Evolutionary conservation across 2,113 vertebrate species (phyloP), one percentile per base, ranked within the genome.

Genomic region (Microcebus griseorufus): DNA sequence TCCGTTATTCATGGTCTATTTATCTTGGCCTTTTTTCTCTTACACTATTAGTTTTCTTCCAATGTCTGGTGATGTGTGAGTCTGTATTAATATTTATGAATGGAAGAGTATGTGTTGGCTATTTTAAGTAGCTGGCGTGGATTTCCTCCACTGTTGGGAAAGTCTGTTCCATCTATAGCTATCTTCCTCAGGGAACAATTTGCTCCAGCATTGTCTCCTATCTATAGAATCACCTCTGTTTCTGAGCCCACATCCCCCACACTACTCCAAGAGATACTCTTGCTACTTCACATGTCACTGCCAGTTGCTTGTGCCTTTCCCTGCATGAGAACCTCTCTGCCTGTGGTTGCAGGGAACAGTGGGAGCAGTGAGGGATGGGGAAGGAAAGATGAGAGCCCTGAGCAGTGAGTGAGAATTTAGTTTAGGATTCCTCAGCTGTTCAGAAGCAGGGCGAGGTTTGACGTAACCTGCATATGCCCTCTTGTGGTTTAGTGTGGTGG

Each of bases 31-130:
- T 12, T 89, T 93, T 94, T 86, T 70, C n/a, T 92, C 37, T 81
- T 64, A 83, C 22, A 2, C 32, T 65, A 9, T 55, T 88, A 65
- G 65, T 97, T 94, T 90, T 72, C 60, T 93, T 85, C 82, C 84
- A 64, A 45, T 94, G 42, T 67, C 60, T 84, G 27, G 55, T 72
- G 64, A 60, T 34, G 3, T 9, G 2, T 75, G 23, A 62, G 53
- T 94, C 53, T 45, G 5, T 80, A 18, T 72, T 93, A 81, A 32
- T 67, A 51, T 79, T 84, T 93, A 60, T 86, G 39, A 90, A 6
- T 92, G 55, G 80, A 80, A 92, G 39, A 45, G 55, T 86, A 0
- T 14, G 1, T 53, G 11, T 51, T 73, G 69, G 25, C n/a, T 69
- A 16, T 80, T 55, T 85, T 70, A 83, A 85, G 37, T 65, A 53